Base-by-base conservation (phyloP, 2,888 invertebrate genomes). In the Mamestra brassicae region DNA sequence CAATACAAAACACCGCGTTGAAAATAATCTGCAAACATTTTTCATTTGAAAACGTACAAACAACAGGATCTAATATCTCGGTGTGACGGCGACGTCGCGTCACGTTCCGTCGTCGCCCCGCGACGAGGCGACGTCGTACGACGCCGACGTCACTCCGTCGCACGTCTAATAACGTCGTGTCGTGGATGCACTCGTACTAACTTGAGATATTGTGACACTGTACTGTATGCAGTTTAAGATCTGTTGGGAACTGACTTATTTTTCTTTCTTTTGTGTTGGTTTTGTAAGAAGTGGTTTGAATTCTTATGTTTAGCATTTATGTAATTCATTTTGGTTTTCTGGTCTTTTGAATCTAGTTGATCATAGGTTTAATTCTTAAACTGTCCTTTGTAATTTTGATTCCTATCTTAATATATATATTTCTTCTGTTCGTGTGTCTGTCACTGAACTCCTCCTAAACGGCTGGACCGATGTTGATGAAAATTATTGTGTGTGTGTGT, bases 31-130 rank as follows among this genome's bases (percentile, higher is more conserved):
- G 64, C 83, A 76, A 85, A 80, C 87, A 87, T 87, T 86, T 86
- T 87, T 87, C 87, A 86, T 87, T 83, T 76, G 72, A 78, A 85
- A 80, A 85, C 71, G 83, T 80, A 87, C 84, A 72, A 86, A 80
- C 78, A 80, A 76, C 77, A 67, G 77, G 84, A 86, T 86, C 81
- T 87, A 87, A 86, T 87, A 86, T 87, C 80, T 76, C 77, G 45
- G 52, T 63, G 70, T 87, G 87, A 87, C 80, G 72, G 68, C 76
- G 73, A 78, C 81, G 83, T 74, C 83, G 75, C 76, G 83, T 85
- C 85, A 79, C 83, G 80, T 81, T 66, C 74, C 76, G 79, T 75
- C 76, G 74, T 50, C 76, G 36, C 64, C 63, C 74, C 68, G 67
- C 76, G 74, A 78, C 85, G 69, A 50, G 63, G n/a, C 74, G 74